Percentiles rank a stretch among this genome's conserved stretches.
Evolutionary conservation across 2,113 vertebrate genomes (phyloP).

Genomic region (Asarcornis scutulata): DNA sequence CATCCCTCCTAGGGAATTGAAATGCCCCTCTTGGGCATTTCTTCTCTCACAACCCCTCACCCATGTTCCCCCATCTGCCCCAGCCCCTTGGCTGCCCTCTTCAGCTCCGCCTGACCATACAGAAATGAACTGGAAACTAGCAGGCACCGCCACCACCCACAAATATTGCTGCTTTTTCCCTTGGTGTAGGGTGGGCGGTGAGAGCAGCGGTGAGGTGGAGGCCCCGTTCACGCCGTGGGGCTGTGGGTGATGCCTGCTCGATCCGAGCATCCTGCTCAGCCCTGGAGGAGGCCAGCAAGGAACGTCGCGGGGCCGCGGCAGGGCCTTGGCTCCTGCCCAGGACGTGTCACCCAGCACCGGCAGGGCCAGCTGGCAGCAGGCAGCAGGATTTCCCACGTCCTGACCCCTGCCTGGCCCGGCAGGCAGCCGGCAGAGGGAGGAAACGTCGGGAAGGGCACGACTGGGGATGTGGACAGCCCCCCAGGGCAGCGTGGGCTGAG

Average conservation of each 20-base stretch:
- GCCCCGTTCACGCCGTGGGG: accelerated
- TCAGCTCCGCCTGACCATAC: accelerated
- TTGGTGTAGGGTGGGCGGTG: neutral
- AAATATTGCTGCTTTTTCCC: neutral
- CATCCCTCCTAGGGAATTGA: neutral
- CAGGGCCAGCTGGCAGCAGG: neutral
- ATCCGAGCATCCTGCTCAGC: neutral
- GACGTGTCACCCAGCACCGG: neutral
- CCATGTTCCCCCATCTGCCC: neutral
- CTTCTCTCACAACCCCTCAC: neutral
- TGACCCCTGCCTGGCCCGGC: neutral
- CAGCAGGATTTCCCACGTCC: neutral
- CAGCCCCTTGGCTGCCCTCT: neutral
- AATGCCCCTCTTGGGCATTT: neutral
- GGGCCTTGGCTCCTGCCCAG: neutral
- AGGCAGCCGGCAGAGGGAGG: neutral
- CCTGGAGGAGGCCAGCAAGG: neutral
- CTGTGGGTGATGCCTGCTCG: accelerated
- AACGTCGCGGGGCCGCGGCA: accelerated
- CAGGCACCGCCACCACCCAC: neutral
- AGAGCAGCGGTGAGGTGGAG: neutral
- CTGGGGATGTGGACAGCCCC: neutral
- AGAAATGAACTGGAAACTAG: neutral
- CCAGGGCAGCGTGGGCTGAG: neutral
- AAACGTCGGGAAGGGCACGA: neutral